Evolutionary conservation across 2,797 vertebrate species (phyloP).

Genomic region (Amphiprion clarkii): DNA sequence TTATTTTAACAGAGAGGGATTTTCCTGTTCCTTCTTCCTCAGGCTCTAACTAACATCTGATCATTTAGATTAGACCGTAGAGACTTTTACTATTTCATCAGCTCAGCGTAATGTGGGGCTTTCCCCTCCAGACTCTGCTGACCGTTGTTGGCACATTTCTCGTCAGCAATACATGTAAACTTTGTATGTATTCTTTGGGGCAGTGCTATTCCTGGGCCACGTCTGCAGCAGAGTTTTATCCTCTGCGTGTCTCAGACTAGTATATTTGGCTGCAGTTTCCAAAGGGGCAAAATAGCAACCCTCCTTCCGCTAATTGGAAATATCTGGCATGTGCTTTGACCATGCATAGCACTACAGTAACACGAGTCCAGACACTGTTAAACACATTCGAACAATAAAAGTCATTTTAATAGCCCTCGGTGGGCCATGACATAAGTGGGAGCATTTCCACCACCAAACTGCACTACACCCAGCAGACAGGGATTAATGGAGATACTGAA

Average conservation of each 20-base stretch:
- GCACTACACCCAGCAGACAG: conserved; percentile 55
- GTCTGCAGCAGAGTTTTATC: conserved; percentile 28
- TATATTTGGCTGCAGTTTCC: conserved; percentile 43
- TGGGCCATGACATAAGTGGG: conserved; percentile 53
- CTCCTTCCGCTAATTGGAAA: conserved; percentile 57
- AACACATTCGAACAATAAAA: conserved; percentile 52
- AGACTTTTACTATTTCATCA: conserved; percentile 74
- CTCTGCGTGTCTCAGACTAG: conserved; percentile 36
- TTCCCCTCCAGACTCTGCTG: conserved; percentile 65
- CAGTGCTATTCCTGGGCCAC: conserved; percentile 46
- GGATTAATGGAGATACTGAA: conserved; percentile 62
- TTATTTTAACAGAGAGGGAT: conserved; percentile 56
- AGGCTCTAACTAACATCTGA: conserved; percentile 68
- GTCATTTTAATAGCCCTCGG: conserved; percentile 59
- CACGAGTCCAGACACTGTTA: conserved; percentile 52
- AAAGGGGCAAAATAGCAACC: conserved; percentile 15
- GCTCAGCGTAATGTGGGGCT: conserved; percentile 72
- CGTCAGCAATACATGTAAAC: conserved; percentile 68
- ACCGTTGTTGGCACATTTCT: conserved; percentile 64
- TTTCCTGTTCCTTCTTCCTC: conserved; percentile 54
- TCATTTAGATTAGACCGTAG: conserved; percentile 67
- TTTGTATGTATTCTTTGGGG: conserved; percentile 36
- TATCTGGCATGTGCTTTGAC: conserved; percentile 50
- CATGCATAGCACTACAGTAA: conserved; percentile 31
- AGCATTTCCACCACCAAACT: conserved; percentile 36